These are phyloP conservation scores for Hypotaenidia okinawae DNA, from an alignment of 2,797 vertebrate genomes.

Conservation along the genomic window DNA sequence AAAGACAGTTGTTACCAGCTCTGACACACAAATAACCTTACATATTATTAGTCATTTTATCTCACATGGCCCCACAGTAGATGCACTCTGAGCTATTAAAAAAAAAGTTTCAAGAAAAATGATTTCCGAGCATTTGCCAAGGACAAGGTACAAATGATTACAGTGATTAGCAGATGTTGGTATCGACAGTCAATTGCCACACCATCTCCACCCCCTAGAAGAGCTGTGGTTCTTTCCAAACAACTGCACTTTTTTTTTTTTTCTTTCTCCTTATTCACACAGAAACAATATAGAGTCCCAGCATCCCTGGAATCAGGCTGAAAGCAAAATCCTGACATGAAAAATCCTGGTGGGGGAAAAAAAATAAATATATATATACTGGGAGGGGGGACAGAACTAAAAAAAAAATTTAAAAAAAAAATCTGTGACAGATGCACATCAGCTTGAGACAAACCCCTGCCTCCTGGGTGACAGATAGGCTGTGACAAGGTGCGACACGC, in stretches of 20 bases:
- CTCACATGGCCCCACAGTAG: not conserved
- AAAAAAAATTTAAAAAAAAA: not conserved
- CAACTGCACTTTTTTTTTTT: conserved; percentile 53
- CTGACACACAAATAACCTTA: conserved; percentile 61
- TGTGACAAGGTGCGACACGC: conserved; percentile 3
- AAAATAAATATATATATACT: not conserved
- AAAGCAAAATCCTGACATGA: conserved; percentile 13
- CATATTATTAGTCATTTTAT: conserved; percentile 62
- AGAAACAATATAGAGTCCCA: not conserved
- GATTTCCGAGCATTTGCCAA: conserved; percentile 48
- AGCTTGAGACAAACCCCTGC: conserved; percentile 55
- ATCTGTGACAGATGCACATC: conserved; percentile 27
- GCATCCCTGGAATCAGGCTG: not conserved
- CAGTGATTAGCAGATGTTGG: conserved; percentile 66
- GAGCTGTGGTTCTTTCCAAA: conserved; percentile 27
- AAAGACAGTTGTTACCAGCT: conserved; percentile 43
- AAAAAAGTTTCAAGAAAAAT: conserved; percentile 58
- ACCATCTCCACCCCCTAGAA: conserved; percentile 27
- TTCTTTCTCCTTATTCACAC: not conserved
- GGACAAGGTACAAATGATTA: conserved; percentile 52
- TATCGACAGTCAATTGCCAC: conserved; percentile 42
- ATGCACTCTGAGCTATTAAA: conserved; percentile 11
- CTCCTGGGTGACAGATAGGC: conserved; percentile 29
- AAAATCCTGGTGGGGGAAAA: not conserved
- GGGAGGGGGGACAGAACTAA: not conserved